Evolutionary conservation across 92 coral and sea anemone species (phyloP).

Genomic region (Parazoanthus darwini): DNA sequence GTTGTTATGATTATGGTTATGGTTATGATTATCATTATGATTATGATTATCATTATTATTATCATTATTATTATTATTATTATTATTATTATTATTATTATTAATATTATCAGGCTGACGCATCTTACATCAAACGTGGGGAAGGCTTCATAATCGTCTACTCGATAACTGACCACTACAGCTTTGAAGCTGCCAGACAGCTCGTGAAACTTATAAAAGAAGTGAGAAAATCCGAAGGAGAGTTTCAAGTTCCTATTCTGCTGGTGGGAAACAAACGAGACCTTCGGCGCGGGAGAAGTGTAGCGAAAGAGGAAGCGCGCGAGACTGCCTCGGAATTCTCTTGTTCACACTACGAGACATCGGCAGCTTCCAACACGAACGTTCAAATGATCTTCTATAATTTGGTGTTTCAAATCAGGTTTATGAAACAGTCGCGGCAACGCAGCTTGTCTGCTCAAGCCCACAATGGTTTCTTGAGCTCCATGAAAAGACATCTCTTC

Average conservation of each 20-base stretch:
- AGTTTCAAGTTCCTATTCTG: slow-evolving; percentile 85
- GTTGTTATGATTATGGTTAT: no score
- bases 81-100: not conserved
- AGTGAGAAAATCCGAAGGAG: slow-evolving; percentile 74
- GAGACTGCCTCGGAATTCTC: slow-evolving; percentile 85
- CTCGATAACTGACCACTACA: slow-evolving; percentile 95
- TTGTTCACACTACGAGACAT: slow-evolving; percentile 91
- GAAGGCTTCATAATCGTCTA: slow-evolving; percentile 95
- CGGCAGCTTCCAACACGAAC: slow-evolving; percentile 89
- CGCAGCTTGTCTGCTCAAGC: slow-evolving; percentile 53
- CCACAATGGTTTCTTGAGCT: slow-evolving; percentile 81
- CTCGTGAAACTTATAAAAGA: slow-evolving; percentile 86
- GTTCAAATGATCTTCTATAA: slow-evolving; percentile 89
- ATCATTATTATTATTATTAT: not conserved
- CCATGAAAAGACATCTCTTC: slow-evolving; percentile 71
- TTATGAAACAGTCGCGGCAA: slow-evolving; percentile 77
- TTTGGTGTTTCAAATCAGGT: slow-evolving; percentile 85
- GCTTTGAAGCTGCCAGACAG: slow-evolving; percentile 94
- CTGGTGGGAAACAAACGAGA: slow-evolving; percentile 96
- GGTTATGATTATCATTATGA: no score
- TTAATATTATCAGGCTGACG: slow-evolving; percentile 64
- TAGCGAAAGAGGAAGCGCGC: slow-evolving; percentile 84
- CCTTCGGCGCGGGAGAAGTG: slow-evolving; percentile 86
- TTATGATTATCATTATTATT: not conserved
- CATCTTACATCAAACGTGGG: slow-evolving; percentile 79